Evolutionary conservation across 1,140 invertebrate genomes (phyloP), one percentile per base, ranked within the genome.

Genomic region (Zaprionus camerounensis): DNA sequence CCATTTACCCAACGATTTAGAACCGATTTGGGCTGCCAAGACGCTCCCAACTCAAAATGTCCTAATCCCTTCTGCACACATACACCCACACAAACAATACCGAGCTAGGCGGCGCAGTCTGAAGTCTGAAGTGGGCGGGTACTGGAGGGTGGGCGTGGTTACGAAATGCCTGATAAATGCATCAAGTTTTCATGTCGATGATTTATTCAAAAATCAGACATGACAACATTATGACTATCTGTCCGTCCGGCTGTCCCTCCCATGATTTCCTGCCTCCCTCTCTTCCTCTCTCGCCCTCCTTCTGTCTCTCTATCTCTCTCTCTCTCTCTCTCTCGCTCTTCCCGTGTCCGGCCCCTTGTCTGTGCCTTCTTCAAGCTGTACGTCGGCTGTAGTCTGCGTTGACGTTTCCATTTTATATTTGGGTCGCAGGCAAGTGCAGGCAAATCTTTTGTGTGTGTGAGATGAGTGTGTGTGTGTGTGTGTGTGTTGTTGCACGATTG

Each of bases 191-290:
- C 80, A 88, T 88, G 83, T 78, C 71, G 73, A 87, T 87, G 81
- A 87, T 88, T 88, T 87, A 87, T 87, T 87, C 83, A 87, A 88
- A 88, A 83, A 88, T 87, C 67, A 74, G 78, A 73, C 78, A 84
- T 88, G 83, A 87, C 85, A 88, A 81, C 81, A 83, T 83, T 87
- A 78, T 78, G 75, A 81, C 81, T 78, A 81, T 78, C 68, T 84
- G 84, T 83, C 83, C 68, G 41, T 76, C 71, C 46, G 46, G 3
- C 46, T 51, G 17, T 51, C 46, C 20, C 2, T 46, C 7, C 41
- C 15, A n/a, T 7, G n/a, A n/a, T 17, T 46, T 46, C n/a, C 41
- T 46, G 6, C 41, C 41, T 46, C 15, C 12, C 15, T 41, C 5
- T 41, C 15, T n/a, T 15, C 2, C 15, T 13, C 6, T 2, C 41